Base-by-base conservation (phyloP, 2,888 invertebrate species). In the Trissonchulus sp. region DNA sequence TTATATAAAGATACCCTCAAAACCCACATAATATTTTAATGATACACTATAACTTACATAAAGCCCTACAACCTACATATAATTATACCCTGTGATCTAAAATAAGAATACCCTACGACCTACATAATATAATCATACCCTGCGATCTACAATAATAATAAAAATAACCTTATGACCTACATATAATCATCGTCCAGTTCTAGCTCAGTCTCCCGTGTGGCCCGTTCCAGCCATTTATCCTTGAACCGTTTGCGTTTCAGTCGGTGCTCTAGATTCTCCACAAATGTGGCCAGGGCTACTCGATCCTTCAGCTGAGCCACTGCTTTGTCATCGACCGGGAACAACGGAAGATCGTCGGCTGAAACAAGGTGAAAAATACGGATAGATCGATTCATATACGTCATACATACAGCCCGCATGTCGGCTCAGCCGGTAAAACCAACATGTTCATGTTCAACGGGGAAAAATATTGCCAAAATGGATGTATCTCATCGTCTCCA, bases 131-230 rank as follows among this genome's bases (percentile, higher is more conserved):
- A n/a, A n/a, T n/a, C n/a, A n/a, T n/a, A n/a, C n/a, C n/a, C n/a
- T n/a, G n/a, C n/a, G n/a, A n/a, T n/a, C n/a, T n/a, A n/a, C n/a
- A n/a, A n/a, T n/a, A n/a, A n/a, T n/a, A n/a, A n/a, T n/a, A n/a
- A n/a, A n/a, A n/a, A n/a, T n/a, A n/a, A n/a, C n/a, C n/a, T n/a
- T n/a, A n/a, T 30, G 15, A 2, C 23, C 28, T 38, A 76, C 76
- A 76, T 75, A 36, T 87, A 85, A 77, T 90, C 90, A 62, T 93
- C 91, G 81, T 94, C 94, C 1, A 95, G 86, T 18, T 86, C 86
- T 63, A 89, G 82, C 85, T 97, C 97, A 90, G 94, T 92, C 79
- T 95, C 94, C 78, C 90, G 89, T 0, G 93, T 93, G 0, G 91
- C 91, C 83, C 91, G 91, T 80, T 91, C 90, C 82, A 93, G 87